Evolutionary conservation across 2,113 vertebrate genomes (phyloP), one percentile per base, ranked within the genome.

Genomic region (Platycercus adscitus): DNA sequence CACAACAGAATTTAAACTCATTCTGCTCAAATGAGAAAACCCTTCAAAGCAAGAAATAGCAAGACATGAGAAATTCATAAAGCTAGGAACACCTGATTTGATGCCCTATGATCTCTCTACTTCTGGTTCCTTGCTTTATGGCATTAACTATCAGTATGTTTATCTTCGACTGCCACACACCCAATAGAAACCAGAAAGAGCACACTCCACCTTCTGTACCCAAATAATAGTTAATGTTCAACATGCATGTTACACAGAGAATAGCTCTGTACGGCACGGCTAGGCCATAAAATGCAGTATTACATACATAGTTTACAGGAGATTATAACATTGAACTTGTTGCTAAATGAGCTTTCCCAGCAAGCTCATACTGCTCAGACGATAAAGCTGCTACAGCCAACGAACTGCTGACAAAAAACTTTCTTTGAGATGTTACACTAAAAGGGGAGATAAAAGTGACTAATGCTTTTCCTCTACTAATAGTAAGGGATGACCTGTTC

Each of bases 171-270:
- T 17, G 47, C 31, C 80, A 86, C 60, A 68, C 31, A 61, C 33
- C 77, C 88, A 96, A 86, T 15, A 65, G 88, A 88, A 96, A 84
- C 5, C 61, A 86, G 52, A 73, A 47, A 68, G 52, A 29, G 76
- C 31, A 69, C 44, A 71, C 88, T 82, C 81, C 93, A 79, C 91
- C 94, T 94, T 95, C 66, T 76, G 87, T 80, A 92, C 49, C 55
- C 89, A 72, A 89, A 64, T 1, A 81, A 41, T 41, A 87, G 95
- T 95, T 96, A 96, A 97, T 91, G 83, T 92, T 93, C 93, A 96
- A 93, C 91, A 26, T 1, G 4, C 0, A 10, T 20, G 65, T 81
- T 81, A 95, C 91, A 84, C 0, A 5, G 28, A 78, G 60, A 95
- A 88, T 9, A 86, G 91, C 72, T 88, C 55, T 79, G 81, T 35